Evolutionary conservation across 2,888 invertebrate genomes (phyloP), one percentile per base, ranked within the genome.

Genomic region (Dolichopus griseipennis): DNA sequence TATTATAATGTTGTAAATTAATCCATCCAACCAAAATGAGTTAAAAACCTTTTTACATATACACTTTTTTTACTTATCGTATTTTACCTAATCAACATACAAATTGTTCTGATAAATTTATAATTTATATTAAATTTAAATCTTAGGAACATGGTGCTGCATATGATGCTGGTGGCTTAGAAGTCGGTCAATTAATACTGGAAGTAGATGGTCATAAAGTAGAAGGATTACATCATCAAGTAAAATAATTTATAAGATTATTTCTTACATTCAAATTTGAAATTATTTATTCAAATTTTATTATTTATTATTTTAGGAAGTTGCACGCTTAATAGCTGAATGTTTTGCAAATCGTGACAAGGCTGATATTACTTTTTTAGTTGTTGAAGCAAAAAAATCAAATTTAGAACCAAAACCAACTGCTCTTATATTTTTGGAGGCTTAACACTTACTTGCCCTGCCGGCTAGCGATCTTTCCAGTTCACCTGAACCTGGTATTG

Each of bases 161-260:
- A 64, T 93, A 88, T 81, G 91, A 92, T 79, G 93, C 95, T 65
- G 95, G 95, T 63, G 95, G 95, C 70, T 84, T 97, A 73, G 93
- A 95, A 82, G 94, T 95, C 72, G 97, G 97, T 69, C 96, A 97
- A 83, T 85, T 96, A 73, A 95, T 97, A 77, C 85, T 97, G 73
- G 94, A 95, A 80, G 93, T 95, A 73, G 93, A 95, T 80, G 94
- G 95, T 71, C 87, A 87, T 78, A 84, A 87, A 69, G 89, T 90
- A 69, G 87, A 88, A 79, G 91, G 92, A 69, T 84, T 94, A 79
- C 90, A 90, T 75, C 95, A 95, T 81, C 91, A 91, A 76, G 81
- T 81, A 70, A 71, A 67, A 27, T 27, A n/a, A n/a, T n/a, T n/a
- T n/a, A n/a, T n/a, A n/a, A n/a, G n/a, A n/a, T n/a, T n/a, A n/a